These are phyloP conservation scores for Drosophila mimetica DNA, from an alignment of 2,888 invertebrate species.

Conservation along the genomic window DNA sequence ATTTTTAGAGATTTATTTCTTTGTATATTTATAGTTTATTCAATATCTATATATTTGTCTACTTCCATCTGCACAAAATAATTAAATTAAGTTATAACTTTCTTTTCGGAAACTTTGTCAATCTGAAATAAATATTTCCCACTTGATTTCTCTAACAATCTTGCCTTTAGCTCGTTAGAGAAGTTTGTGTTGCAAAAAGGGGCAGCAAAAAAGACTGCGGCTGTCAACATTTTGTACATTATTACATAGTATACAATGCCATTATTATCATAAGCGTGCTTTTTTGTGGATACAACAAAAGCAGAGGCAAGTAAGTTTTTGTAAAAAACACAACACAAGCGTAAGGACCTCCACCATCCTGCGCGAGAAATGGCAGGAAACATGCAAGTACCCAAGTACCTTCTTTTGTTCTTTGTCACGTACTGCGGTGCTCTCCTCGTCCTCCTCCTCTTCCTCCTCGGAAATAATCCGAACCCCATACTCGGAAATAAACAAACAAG, in stretches of 20 bases:
- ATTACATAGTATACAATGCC: constrained; percentile 42
- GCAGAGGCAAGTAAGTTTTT: constrained; percentile 37
- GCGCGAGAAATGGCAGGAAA: constrained; percentile 55
- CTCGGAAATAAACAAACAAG: constrained; percentile 8
- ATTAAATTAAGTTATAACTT: background rate
- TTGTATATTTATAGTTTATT: too few relatives aligned
- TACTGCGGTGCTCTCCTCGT: constrained; percentile 72
- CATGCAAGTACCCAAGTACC: constrained; percentile 81
- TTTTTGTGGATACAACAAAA: constrained; percentile 78
- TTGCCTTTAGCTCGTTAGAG: constrained; percentile 63
- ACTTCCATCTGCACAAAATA: background rate
- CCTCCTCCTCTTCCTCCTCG: background rate
- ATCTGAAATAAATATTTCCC: background rate
- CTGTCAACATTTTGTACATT: constrained; percentile 38
- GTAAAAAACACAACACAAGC: constrained; percentile 32
- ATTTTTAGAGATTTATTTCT: background rate
- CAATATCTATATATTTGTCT: too few relatives aligned
- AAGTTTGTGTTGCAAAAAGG: constrained; percentile 65
- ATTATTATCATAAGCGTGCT: constrained; percentile 79
- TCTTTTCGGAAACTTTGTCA: background rate
- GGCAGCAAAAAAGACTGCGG: constrained; percentile 50
- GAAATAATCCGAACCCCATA: background rate
- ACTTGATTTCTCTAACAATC: constrained; percentile 7
- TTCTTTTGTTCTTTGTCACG: constrained; percentile 84
- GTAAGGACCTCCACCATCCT: constrained; percentile 6